Percentiles rank a stretch among this genome's conserved stretches.
Evolutionary conservation across 2,113 vertebrate genomes (phyloP).

Genomic region (Naja naja): DNA sequence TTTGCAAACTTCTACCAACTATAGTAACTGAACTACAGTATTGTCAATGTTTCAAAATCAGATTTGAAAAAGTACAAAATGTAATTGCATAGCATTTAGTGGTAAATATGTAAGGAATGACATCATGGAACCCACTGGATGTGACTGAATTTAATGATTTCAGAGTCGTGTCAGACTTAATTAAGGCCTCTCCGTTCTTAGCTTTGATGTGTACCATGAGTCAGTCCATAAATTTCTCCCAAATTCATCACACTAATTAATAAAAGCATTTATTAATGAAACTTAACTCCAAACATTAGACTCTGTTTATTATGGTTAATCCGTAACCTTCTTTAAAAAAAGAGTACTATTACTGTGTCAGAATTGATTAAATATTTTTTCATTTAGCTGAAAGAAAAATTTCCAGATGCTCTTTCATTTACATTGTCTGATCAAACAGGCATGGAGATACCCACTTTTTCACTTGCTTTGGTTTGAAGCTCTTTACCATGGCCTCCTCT

Average conservation of each 20-base stretch:
- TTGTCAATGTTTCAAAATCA: conserved; percentile 10
- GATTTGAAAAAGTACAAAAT: not conserved
- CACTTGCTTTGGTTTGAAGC: not conserved
- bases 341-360: fast-evolving
- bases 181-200: not conserved
- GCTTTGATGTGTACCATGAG: not conserved
- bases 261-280: not conserved
- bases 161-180: not conserved
- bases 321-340: not conserved
- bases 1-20: conserved; percentile 13
- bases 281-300: not conserved
- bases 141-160: not conserved
- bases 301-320: not conserved
- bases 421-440: not conserved
- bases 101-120: not conserved
- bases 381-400: not conserved
- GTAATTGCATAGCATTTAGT: not conserved
- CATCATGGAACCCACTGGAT: not conserved
- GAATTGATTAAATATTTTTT: not conserved
- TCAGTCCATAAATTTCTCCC: not conserved
- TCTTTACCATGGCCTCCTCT: not conserved
- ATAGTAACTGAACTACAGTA: not conserved
- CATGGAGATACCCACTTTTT: not conserved
- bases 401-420: not conserved
- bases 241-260: conserved; percentile 5